These are phyloP conservation scores for Carlito syrichta DNA, from an alignment of 2,113 vertebrate genomes.

Conservation along the genomic window DNA sequence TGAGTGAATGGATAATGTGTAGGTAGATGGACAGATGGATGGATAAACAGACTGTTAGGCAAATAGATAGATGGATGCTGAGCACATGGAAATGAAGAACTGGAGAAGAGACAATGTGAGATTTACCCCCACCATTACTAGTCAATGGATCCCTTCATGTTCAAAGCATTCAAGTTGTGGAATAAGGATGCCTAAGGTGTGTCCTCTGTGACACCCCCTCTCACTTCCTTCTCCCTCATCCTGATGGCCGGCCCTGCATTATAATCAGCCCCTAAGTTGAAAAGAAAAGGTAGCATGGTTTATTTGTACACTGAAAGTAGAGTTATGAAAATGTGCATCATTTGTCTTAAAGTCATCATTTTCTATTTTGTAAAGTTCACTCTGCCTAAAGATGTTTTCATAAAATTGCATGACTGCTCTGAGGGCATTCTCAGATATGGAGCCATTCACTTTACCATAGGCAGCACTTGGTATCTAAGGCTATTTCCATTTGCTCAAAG, in stretches of 20 bases:
- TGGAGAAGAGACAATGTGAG: neutral
- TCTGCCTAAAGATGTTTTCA: neutral
- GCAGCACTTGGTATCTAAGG: rapidly evolving
- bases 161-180: neutral
- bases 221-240: neutral
- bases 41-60: neutral
- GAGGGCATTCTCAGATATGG: neutral
- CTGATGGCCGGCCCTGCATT: neutral
- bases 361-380: neutral
- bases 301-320: neutral
- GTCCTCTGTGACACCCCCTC: neutral
- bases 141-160: neutral
- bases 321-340: neutral
- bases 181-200: no score
- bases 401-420: rapidly evolving
- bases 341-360: neutral
- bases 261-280: neutral
- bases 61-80: neutral
- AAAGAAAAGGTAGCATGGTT: neutral
- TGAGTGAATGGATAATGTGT: neutral
- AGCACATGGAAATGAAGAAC: neutral
- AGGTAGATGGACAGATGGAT: neutral
- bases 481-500: neutral
- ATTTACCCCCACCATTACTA: no score
- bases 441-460: rapidly evolving